A percentile compares a stretch with the other conserved stretches of the same genome.
Conservation (phyloP, 1,140 invertebrate species). For the Drosophila paulistorum region DNA sequence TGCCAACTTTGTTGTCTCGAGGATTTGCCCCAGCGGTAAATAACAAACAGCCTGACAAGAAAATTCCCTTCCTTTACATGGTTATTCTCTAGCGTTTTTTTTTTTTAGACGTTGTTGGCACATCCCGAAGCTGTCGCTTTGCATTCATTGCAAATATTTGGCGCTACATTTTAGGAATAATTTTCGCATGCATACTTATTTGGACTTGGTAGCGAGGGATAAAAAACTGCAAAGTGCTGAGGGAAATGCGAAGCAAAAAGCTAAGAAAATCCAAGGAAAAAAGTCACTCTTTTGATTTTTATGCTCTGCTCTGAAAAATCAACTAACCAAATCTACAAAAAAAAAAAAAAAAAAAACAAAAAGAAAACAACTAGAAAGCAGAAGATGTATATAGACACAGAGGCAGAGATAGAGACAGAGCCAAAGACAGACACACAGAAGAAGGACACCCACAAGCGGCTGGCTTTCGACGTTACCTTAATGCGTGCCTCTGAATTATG, state of each 20-base stretch:
- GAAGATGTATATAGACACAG: constrained; percentile 4
- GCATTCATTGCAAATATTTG: constrained; percentile 76
- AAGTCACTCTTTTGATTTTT: constrained; percentile 57
- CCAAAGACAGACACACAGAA: neutral
- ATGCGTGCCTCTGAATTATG: constrained; percentile 76
- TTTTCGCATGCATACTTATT: constrained; percentile 58
- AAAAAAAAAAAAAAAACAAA: neutral
- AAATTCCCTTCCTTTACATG: neutral
- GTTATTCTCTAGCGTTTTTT: constrained; percentile 33
- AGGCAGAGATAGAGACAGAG: constrained; percentile 4
- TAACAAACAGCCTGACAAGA: neutral
- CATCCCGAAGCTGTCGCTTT: constrained; percentile 62
- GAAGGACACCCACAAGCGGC: constrained; percentile 53
- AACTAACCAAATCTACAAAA: constrained; percentile 47
- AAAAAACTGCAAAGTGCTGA: constrained; percentile 19
- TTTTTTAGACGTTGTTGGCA: constrained; percentile 48
- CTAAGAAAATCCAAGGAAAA: constrained; percentile 34
- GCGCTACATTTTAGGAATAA: constrained; percentile 74
- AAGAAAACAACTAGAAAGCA: neutral
- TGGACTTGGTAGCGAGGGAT: constrained; percentile 26
- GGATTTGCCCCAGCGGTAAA: constrained; percentile 9
- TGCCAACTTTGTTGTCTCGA: constrained; percentile 4
- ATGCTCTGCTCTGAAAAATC: constrained; percentile 38
- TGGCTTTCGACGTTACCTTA: constrained; percentile 46
- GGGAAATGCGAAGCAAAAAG: constrained; percentile 15